Evolutionary conservation across 2,888 invertebrate species (phyloP).

Genomic region (Notodonta ziczac): DNA sequence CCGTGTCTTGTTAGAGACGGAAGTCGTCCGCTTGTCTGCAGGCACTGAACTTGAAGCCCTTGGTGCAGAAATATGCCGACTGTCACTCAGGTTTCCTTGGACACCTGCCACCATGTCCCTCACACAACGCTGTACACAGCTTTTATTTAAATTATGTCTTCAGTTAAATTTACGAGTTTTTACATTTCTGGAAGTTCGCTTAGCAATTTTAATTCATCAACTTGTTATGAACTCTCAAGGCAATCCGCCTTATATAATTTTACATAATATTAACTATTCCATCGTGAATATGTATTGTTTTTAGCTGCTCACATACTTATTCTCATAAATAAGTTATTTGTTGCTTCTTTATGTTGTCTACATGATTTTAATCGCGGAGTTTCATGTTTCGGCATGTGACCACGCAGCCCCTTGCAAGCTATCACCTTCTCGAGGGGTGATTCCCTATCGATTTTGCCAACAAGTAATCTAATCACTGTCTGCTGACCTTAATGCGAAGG

Average conservation of each 20-base stretch:
- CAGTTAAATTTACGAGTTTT: slow-evolving; percentile 5
- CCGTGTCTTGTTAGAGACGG: background rate
- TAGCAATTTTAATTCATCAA: slow-evolving; percentile 5
- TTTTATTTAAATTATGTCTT: slow-evolving; percentile 25
- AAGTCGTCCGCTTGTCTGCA: slow-evolving; percentile 15
- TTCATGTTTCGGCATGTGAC: slow-evolving; percentile 10
- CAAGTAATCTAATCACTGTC: slow-evolving; percentile 18
- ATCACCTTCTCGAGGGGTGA: slow-evolving; percentile 21
- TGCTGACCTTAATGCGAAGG: slow-evolving; percentile 12
- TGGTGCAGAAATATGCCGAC: slow-evolving; percentile 52
- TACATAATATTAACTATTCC: background rate
- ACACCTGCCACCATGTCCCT: slow-evolving; percentile 50
- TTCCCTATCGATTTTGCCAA: slow-evolving; percentile 18
- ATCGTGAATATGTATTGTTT: too few relatives aligned
- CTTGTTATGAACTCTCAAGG: slow-evolving; percentile 12
- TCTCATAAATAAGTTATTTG: too few relatives aligned
- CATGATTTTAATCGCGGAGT: background rate
- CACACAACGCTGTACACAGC: slow-evolving; percentile 19
- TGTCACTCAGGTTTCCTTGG: slow-evolving; percentile 54
- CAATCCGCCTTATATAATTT: slow-evolving; percentile 2
- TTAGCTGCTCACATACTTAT: too few relatives aligned
- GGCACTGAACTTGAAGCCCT: slow-evolving; percentile 56
- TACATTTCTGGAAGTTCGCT: background rate
- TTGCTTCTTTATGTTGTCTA: too few relatives aligned
- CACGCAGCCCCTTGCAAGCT: slow-evolving; percentile 17